A percentile compares a stretch with the other conserved stretches of the same genome.
Evolutionary conservation across 1,140 invertebrate species (phyloP).

Genomic region (Battus philenor): DNA sequence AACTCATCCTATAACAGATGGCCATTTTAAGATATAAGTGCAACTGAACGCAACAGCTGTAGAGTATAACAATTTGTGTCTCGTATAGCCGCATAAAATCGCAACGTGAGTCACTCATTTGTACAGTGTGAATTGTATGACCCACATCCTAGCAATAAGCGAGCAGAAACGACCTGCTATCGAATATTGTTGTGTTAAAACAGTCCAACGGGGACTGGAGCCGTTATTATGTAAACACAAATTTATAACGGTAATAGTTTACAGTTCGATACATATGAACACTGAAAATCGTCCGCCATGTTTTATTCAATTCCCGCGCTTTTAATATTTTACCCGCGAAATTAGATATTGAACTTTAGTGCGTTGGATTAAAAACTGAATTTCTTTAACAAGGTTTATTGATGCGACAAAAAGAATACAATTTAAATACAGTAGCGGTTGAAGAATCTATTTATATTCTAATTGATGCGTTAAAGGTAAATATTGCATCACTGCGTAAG

Average conservation of each 20-base stretch:
- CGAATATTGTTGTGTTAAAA: slow-evolving; percentile 5
- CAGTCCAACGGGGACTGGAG: slow-evolving; percentile 3
- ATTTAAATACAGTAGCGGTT: background rate
- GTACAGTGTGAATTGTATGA: slow-evolving; percentile 6
- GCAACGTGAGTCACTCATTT: background rate
- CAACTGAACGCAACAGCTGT: too few species aligned
- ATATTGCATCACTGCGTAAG: background rate
- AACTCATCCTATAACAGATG: too few species aligned
- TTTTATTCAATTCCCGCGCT: slow-evolving; percentile 11
- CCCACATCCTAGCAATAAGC: slow-evolving; percentile 2
- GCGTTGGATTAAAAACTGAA: too few species aligned
- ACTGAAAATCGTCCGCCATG: slow-evolving; percentile 5
- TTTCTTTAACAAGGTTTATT: too few species aligned
- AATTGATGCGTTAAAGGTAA: slow-evolving; percentile 6
- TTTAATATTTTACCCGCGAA: slow-evolving; percentile 3
- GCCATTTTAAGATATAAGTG: too few species aligned
- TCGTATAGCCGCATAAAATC: background rate
- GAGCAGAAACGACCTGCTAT: slow-evolving; percentile 1
- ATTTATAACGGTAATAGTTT: slow-evolving; percentile 7
- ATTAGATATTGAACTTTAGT: too few species aligned
- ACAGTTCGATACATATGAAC: slow-evolving; percentile 7
- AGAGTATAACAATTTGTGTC: too few species aligned
- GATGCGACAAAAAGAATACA: slow-evolving; percentile 1
- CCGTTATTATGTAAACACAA: slow-evolving; percentile 10
- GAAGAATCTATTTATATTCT: background rate